Base-by-base conservation (phyloP, 2,888 invertebrate species). In the Noctua janthe region DNA sequence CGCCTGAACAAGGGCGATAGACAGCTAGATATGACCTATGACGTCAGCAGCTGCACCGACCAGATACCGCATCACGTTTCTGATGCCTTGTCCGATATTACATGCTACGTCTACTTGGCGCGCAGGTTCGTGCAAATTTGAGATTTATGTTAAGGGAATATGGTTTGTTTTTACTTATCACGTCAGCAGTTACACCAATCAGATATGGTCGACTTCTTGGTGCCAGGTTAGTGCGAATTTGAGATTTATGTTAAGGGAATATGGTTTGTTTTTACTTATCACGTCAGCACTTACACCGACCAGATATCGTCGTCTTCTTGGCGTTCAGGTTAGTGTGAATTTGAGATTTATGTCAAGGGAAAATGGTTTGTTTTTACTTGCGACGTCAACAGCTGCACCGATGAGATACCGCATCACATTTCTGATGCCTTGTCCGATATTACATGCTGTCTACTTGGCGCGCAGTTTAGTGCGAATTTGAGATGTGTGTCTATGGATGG, bases 51-150 rank as follows among this genome's bases (percentile, higher is more conserved):
- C 85, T 92, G 94, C 78, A 93, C 95, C 3, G 96, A 95, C 54
- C 97, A 98, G 97, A 98, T 98, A 64, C 98, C 99, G 0, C 99
- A 99, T 96, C 99, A 99, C 94, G 99, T 99, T 0, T 99, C 99
- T 0, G 99, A 99, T 92, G 98, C 99, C 47, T 97, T 99, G 54
- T 99, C 99, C 0, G 99, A 99, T 94, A 99, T 99, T 81, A 99
- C 99, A 0, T 99, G 99, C 94, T 99, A 99, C 95, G 99, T 99
- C 1, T 99, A 99, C 94, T 98, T 99, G 96, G 99, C 99, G 0
- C 97, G 99, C 82, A 97, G 97, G 95, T 97, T 78, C 82, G 86
- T 81, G 23, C 13, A 17, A 49, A 71, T 51, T 29, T 66, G 35
- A 70, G 10, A 51, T 20, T 35, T 59, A n/a, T 56, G 5, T 70